phyloP scores from a whole-genome alignment of 2,113 vertebrate species.

The Menidia beryllina region DNA sequence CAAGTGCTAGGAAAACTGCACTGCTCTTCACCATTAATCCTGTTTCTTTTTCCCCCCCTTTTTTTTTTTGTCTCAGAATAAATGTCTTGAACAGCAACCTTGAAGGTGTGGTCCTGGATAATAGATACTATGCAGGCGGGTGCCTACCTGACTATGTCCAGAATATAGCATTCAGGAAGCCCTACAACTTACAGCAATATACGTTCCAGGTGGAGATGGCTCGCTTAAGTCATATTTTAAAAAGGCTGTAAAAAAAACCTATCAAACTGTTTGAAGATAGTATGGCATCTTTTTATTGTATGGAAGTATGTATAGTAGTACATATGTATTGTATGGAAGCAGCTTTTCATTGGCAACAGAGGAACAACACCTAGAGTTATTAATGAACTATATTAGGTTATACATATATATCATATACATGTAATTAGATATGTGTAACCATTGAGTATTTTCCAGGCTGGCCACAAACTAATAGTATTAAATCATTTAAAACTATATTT shows the following conservation, averaged over 20 bases:
- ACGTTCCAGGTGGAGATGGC: constrained; percentile 80
- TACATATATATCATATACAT: too few species aligned
- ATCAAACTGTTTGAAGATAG: not conserved
- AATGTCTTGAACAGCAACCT: constrained; percentile 88
- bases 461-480: not conserved
- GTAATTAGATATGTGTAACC: too few species aligned
- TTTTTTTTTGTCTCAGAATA: constrained; percentile 83
- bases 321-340: too few species aligned
- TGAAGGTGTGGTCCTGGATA: constrained; percentile 91
- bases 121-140: constrained; percentile 89
- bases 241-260: too few species aligned
- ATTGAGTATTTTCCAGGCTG: too few species aligned
- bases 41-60: not conserved
- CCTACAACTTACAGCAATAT: constrained; percentile 91
- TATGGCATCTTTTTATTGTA: not conserved
- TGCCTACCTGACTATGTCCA: constrained; percentile 89
- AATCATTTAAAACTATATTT: not conserved
- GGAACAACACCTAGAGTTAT: not conserved
- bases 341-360: not conserved
- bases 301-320: too few species aligned
- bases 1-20: not conserved
- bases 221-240: not conserved
- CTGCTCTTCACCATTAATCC: not conserved
- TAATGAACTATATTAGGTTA: rapidly evolving
- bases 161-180: constrained; percentile 89